A percentile compares a stretch with the other conserved stretches of the same genome.
These are phyloP conservation scores for Octodonta nipae DNA, from an alignment of 2,888 invertebrate species.

Conservation along the genomic window DNA sequence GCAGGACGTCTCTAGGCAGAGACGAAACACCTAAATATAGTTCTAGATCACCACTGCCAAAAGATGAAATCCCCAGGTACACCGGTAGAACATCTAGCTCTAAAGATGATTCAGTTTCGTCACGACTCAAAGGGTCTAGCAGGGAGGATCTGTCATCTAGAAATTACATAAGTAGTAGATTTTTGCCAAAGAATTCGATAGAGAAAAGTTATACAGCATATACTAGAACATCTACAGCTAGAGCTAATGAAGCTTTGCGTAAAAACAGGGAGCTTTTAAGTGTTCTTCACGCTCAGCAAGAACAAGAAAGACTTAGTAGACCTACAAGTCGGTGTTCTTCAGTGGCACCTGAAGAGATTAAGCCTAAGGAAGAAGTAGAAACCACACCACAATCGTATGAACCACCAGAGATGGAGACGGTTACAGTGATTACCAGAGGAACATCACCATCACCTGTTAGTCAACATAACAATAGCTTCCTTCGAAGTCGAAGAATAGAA, in stretches of 20 bases:
- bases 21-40: conserved; percentile 18
- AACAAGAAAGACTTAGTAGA: conserved; percentile 25
- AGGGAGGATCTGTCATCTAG: conserved; percentile 30
- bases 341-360: conserved; percentile 22
- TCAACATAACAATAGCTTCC: conserved; percentile 28
- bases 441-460: conserved; percentile 57
- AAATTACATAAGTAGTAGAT: conserved; percentile 34
- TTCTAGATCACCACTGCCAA: conserved; percentile 10
- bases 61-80: conserved; percentile 19
- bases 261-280: conserved; percentile 33
- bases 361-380: conserved; percentile 12
- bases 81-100: conserved; percentile 11
- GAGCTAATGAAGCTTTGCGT: conserved; percentile 30
- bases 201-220: conserved; percentile 35
- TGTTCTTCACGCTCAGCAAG: conserved; percentile 29
- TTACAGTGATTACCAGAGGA: conserved; percentile 57
- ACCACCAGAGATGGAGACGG: conserved; percentile 33
- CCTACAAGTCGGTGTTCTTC: conserved; percentile 30
- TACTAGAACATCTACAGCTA: conserved; percentile 25
- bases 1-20: conserved; percentile 15
- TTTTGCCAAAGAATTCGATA: conserved; percentile 34
- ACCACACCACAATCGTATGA: conserved; percentile 10
- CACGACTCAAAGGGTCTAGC: conserved; percentile 16
- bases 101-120: conserved; percentile 17
- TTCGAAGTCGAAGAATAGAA: conserved; percentile 55